Conservation (phyloP, 2,797 vertebrate genomes). For the Apodemus agrarius region DNA sequence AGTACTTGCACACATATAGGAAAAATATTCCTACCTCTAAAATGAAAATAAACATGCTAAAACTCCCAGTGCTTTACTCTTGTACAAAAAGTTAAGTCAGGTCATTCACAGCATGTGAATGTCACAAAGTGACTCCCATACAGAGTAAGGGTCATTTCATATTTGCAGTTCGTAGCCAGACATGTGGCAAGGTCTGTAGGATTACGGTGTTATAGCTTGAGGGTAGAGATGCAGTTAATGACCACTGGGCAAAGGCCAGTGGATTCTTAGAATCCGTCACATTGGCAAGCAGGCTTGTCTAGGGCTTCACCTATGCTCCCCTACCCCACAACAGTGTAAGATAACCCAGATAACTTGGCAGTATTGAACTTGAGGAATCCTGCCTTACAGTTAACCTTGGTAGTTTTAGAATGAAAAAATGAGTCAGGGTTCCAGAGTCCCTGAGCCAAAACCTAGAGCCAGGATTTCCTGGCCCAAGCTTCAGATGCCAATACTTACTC, state of each 20-base stretch:
- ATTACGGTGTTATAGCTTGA: no score
- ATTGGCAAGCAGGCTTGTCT: neutral
- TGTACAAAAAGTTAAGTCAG: neutral
- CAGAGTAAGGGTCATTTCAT: neutral
- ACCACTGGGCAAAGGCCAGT: neutral
- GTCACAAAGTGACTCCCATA: neutral
- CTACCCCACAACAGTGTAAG: no score
- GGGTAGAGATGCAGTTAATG: neutral
- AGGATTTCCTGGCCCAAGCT: neutral
- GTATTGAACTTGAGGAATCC: no score
- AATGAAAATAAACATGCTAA: neutral
- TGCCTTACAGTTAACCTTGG: no score
- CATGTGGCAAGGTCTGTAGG: no score
- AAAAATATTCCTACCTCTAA: neutral
- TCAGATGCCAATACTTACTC: neutral
- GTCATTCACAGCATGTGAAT: rapidly evolving
- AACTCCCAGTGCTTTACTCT: no score
- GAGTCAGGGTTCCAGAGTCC: neutral
- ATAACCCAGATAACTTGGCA: no score
- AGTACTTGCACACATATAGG: neutral
- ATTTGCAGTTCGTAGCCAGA: neutral
- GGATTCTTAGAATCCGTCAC: neutral
- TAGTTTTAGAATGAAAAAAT: no score
- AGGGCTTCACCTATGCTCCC: no score
- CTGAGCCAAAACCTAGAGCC: no score